These are phyloP conservation scores for Ceuthmochares aereus DNA, from an alignment of 2,113 vertebrate genomes.

Conservation along the genomic window DNA sequence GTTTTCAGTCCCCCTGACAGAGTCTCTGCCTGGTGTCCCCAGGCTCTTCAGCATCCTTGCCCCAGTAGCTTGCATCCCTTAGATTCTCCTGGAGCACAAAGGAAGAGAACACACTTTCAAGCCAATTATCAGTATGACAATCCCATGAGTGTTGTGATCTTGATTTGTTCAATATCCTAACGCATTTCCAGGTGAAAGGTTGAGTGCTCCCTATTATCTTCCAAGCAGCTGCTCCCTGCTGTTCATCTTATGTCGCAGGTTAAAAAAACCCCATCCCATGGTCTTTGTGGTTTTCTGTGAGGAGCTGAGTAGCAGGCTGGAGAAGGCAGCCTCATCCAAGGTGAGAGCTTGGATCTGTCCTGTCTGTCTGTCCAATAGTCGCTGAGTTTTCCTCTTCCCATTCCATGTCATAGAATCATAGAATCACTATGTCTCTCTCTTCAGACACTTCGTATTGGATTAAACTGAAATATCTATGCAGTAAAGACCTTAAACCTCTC, in stretches of 20 bases:
- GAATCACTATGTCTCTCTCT: no score
- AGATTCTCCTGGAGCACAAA: background rate
- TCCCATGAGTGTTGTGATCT: background rate
- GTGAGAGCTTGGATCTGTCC: background rate
- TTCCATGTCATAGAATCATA: no score
- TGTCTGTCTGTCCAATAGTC: background rate
- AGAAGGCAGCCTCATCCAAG: background rate
- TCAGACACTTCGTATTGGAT: background rate
- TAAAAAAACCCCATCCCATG: background rate
- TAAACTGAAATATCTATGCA: background rate
- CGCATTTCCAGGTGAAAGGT: background rate
- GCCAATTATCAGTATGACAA: accelerated
- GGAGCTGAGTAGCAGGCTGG: background rate
- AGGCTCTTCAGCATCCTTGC: background rate
- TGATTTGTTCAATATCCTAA: background rate
- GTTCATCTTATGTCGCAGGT: background rate
- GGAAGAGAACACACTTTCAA: background rate
- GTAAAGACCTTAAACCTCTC: background rate
- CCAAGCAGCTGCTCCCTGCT: background rate
- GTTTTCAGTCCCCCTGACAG: background rate
- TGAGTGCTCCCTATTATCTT: background rate
- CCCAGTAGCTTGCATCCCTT: background rate
- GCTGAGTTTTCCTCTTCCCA: background rate
- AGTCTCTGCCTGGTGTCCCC: background rate
- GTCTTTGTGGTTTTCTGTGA: background rate